Evolutionary conservation across 2,797 vertebrate species (phyloP), one percentile per base, ranked within the genome.

Genomic region (Chelon auratus): DNA sequence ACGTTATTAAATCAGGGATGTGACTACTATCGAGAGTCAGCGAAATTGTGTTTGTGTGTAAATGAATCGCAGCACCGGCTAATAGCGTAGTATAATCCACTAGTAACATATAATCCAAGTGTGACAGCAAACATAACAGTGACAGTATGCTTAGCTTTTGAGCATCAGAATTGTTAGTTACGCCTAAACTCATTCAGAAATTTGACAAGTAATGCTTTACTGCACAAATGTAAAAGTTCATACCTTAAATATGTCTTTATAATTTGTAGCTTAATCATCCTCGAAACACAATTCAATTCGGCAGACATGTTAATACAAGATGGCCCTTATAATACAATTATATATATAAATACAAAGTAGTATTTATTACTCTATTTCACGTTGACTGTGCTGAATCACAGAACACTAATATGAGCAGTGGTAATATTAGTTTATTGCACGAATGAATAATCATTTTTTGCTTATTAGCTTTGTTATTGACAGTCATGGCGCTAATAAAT

Each of bases 1-100:
- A 51, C 24, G 39, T 7, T 24, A 5, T 8, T 39, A 3, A 66
- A n/a, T 5, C 26, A 42, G 0, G 4, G 3, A 10, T 43, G 4
- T 11, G 9, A n/a, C 8, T 64, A 2, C 42, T 24, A 5, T 5
- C 1, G 1, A 55, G 5, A 40, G 20, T 13, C 7, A 59, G 24
- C 26, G 5, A 11, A 11, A 0, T 9, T 47, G 13, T 45, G 15
- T 43, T 48, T 15, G 14, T 2, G 4, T 20, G 9, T 57, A 10
- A 14, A 42, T 0, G 1, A 20, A 7, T 0, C 20, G 3, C 6
- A 4, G 0, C 18, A 3, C 8, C 1, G 47, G 2, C 13, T 12
- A 3, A 8, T 1, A 45, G 0, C 3, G 14, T 13, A 12, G 5
- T 7, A 10, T 9, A 3, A 33, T 7, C 30, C 30, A 2, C 30